Evolutionary conservation across 2,797 vertebrate genomes (phyloP).

Genomic region (Valencia hispanica): DNA sequence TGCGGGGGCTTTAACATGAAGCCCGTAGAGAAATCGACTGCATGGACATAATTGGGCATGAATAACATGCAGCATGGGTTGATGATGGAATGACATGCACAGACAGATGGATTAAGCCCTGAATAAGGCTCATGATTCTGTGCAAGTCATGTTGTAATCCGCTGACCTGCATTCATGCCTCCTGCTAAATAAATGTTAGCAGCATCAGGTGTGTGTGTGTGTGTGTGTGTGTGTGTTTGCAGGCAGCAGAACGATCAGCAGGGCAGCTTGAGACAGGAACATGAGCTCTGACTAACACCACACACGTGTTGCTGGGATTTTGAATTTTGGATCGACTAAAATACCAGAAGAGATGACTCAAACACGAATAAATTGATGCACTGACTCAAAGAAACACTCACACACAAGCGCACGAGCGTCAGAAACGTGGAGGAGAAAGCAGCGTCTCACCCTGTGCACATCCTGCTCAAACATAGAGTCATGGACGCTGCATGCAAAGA

Average conservation of each 20-base stretch:
- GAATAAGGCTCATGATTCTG: constrained; percentile 27
- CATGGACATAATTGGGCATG: constrained; percentile 5
- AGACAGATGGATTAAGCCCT: constrained; percentile 19
- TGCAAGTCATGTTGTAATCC: constrained; percentile 39
- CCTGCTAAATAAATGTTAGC: constrained; percentile 42
- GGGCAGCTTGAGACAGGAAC: constrained; percentile 34
- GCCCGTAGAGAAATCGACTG: neutral
- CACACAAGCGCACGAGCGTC: neutral
- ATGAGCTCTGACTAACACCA: constrained; percentile 52
- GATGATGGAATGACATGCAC: constrained; percentile 34
- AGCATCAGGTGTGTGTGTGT: constrained; percentile 37
- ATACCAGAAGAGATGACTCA: constrained; percentile 48
- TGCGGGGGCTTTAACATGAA: constrained; percentile 7
- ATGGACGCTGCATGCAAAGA: constrained; percentile 91
- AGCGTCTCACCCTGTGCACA: constrained; percentile 84
- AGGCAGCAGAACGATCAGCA: constrained; percentile 26
- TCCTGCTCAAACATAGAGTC: constrained; percentile 88
- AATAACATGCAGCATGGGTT: constrained; percentile 22
- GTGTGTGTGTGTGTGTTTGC: constrained; percentile 2
- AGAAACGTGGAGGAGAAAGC: constrained; percentile 20
- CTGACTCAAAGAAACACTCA: constrained; percentile 7
- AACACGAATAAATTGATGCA: constrained; percentile 9
- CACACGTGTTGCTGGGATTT: constrained; percentile 39
- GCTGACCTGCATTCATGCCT: constrained; percentile 29
- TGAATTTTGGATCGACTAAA: constrained; percentile 27